Percentiles rank a stretch among this genome's conserved stretches.
phyloP scores from a whole-genome alignment of 1,140 invertebrate genomes.

The Lucilia cuprina region DNA sequence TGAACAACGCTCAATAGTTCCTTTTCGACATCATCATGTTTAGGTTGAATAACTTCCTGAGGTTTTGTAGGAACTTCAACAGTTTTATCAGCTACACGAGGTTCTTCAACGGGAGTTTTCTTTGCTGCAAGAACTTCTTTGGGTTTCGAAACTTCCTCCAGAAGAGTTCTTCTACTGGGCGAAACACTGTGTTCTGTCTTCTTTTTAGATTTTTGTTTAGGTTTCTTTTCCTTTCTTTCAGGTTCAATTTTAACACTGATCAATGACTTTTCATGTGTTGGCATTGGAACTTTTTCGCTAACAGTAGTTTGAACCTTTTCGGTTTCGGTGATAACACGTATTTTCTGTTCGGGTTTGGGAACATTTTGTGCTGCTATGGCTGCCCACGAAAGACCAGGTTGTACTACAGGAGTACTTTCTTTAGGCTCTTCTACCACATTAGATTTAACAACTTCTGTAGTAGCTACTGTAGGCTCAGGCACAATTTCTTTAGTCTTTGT shows the following conservation, averaged over 20 bases:
- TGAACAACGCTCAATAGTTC: background rate
- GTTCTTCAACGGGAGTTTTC: background rate
- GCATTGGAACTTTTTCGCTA: background rate
- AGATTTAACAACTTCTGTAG: background rate
- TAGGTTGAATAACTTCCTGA: background rate
- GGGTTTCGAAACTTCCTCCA: background rate
- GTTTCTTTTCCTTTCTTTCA: constrained; percentile 47
- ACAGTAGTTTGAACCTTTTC: background rate
- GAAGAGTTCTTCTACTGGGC: background rate
- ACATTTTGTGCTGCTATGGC: constrained; percentile 58
- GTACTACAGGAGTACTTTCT: constrained; percentile 36
- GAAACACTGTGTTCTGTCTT: constrained; percentile 40
- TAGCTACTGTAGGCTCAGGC: background rate
- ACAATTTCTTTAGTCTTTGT: background rate
- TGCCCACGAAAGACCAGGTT: constrained; percentile 55
- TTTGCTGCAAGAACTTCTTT: background rate
- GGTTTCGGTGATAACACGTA: constrained; percentile 39
- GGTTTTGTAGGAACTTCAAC: background rate
- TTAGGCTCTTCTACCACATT: background rate
- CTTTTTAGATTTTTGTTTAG: constrained; percentile 52
- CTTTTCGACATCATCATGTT: background rate
- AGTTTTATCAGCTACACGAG: background rate
- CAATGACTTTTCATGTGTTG: background rate
- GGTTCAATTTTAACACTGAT: constrained; percentile 40
- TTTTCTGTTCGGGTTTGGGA: constrained; percentile 54